Evolutionary conservation across 35 echinoderm and acorn worm genomes (phyloP).

Genomic region (Strongylocentrotus purpuratus): DNA sequence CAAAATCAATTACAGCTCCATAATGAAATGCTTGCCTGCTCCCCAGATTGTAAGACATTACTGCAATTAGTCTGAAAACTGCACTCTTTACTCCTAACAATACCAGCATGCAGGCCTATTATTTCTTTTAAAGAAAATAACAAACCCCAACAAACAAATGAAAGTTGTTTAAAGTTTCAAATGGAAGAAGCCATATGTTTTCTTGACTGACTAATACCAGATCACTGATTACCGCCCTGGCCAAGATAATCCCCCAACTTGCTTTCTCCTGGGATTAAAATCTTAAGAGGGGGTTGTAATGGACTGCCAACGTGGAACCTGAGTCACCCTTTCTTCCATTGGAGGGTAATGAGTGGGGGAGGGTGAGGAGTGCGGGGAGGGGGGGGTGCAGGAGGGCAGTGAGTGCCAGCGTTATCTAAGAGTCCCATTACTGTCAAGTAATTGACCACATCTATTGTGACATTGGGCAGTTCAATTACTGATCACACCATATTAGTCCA

Average conservation of each 20-base stretch:
- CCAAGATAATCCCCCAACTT: neutral
- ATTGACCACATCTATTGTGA: neutral
- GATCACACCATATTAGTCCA: neutral
- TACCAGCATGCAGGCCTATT: neutral
- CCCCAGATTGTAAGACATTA: neutral
- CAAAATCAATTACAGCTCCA: neutral
- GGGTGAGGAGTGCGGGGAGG: no score
- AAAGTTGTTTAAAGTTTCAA: neutral
- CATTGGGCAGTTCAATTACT: neutral
- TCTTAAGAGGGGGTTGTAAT: neutral
- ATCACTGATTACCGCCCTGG: neutral
- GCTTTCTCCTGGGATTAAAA: conserved; percentile 21
- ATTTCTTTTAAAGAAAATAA: neutral
- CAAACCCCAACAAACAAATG: neutral
- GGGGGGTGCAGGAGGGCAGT: no score
- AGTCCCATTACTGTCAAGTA: no score
- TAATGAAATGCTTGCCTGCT: neutral
- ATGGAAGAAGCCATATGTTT: neutral
- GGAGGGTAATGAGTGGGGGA: no score
- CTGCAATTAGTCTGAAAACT: neutral
- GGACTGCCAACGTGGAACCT: conserved; percentile 38
- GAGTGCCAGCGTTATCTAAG: no score
- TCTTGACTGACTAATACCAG: neutral
- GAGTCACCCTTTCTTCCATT: neutral
- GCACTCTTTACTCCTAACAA: neutral